Percentiles rank a stretch among this genome's conserved stretches.
These are phyloP conservation scores for Monoplex corrugatus DNA, from an alignment of 2,888 invertebrate species.

Conservation along the genomic window DNA sequence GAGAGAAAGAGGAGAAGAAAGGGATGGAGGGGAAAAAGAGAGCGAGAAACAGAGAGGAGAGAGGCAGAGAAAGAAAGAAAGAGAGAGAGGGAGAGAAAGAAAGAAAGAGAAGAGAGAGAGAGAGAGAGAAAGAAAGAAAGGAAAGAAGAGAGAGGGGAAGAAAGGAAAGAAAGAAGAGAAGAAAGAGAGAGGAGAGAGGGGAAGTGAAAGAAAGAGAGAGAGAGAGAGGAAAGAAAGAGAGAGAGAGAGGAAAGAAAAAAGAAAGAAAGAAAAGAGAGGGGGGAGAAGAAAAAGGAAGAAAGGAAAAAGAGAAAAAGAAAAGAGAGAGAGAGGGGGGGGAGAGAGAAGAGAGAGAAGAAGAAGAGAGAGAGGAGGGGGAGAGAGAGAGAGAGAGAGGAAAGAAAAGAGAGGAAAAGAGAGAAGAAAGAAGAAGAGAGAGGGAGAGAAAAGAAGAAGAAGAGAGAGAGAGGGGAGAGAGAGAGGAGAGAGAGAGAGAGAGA, in stretches of 20 bases:
- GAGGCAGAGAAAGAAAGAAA: no score
- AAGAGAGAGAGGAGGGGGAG: no score
- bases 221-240: background rate
- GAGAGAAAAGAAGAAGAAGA: no score
- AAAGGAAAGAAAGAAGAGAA: background rate
- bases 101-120: background rate
- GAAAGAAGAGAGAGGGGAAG: background rate
- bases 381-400: background rate
- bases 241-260: background rate
- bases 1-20: no score
- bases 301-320: background rate
- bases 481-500: background rate
- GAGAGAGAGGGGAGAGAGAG: background rate
- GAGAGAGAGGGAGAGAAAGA: background rate
- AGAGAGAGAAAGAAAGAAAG: background rate
- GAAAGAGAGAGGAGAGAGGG: no score
- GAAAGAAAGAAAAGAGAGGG: background rate
- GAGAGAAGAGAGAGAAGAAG: no score
- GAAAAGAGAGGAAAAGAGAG: conserved; percentile 19
- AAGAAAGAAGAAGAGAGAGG: background rate
- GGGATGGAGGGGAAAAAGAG: background rate
- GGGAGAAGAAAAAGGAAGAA: conserved; percentile 13
- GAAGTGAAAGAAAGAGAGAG: no score
- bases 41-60: no score
- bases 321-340: background rate